Base-by-base conservation (phyloP, 2,888 invertebrate species). In the Galerucella pusilla region DNA sequence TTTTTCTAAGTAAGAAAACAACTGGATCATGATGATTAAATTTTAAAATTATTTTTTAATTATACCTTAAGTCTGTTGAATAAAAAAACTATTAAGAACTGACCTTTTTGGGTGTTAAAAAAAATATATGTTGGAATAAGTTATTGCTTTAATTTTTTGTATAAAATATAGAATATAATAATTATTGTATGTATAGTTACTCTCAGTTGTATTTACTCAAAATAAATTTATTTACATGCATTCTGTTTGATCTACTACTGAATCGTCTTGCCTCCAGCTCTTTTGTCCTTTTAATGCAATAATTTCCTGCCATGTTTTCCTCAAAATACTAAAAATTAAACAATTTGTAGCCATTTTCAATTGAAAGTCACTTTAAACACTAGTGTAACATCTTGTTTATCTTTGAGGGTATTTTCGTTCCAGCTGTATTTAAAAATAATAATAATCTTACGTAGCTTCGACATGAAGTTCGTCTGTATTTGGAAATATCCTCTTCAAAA, bases 301-400 rank as follows among this genome's bases (percentile, higher is more conserved):
- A 82, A 91, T 90, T 80, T 91, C 90, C 73, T 88, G 88, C 91
- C 91, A 92, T 0, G 89, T 88, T 28, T 90, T 90, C 84, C 90
- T 89, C 0, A 91, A 87, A 81, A 89, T 88, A 79, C 91, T 91
- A 78, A 68, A 65, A 65, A 65, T n/a, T n/a, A n/a, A n/a, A n/a
- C n/a, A n/a, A n/a, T n/a, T n/a, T n/a, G n/a, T n/a, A n/a, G 35
- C 35, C 5, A 6, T 5, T 35, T 35, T 35, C 28, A 28, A 2
- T 20, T 1, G 20, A 20, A 20, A 1, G 20, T 20, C 28, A 28
- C 0, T 2, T 28, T 4, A 28, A 28, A 28, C 28, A 28, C 28
- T 2, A 4, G 1, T 28, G 2, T 28, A 4, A 28, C 28, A 28
- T 28, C 28, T 28, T 4, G 28, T 28, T 28, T 2, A 28, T 28